Evolutionary conservation across 2,888 invertebrate genomes (phyloP), one percentile per base, ranked within the genome.

Genomic region (Cheilosia variabilis): DNA sequence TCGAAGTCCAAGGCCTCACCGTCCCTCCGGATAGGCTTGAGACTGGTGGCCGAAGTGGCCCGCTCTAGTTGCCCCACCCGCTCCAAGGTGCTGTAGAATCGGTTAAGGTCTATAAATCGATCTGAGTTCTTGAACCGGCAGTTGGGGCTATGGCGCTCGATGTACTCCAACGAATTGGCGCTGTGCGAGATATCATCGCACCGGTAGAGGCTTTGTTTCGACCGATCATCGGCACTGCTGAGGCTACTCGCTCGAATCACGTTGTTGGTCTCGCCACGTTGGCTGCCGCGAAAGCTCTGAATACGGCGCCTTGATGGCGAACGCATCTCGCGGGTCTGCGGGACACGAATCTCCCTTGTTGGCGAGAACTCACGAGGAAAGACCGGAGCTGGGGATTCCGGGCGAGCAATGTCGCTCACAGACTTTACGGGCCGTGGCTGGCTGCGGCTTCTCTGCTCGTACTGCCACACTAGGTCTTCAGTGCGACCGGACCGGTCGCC

Each of bases 1-100:
- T 97, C 97, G 90, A 96, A 97, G 92, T 97, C 97, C 82, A 97
- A 95, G 10, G 97, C 95, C 90, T 97, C 96, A 88, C 96, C 95
- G 89, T 96, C 96, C 91, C 94, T 95, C 88, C 94, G 93, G 88
- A 96, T 93, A 1, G 96, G 96, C 63, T 95, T 94, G 62, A 96
- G 93, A 89, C 96, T 95, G 55, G 93, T 93, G 0, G 93, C 94
- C 0, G 96, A 96, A 5, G 96, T 96, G 0, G 95, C 95, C 88
- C 94, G 94, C 92, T 98, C 97, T 75, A 98, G 91, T 89, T 97
- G 95, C 0, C 96, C 96, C 62, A 98, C 95, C 88, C 97, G 94
- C 92, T 98, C 98, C 82, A 98, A 93, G 87, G 96, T 96, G 41
- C 95, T 93, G 90, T 98, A 98, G 91, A 98, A 97, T 73, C 96